These are phyloP conservation scores for Albula glossodonta DNA, from an alignment of 2,113 vertebrate genomes.

Conservation along the genomic window DNA sequence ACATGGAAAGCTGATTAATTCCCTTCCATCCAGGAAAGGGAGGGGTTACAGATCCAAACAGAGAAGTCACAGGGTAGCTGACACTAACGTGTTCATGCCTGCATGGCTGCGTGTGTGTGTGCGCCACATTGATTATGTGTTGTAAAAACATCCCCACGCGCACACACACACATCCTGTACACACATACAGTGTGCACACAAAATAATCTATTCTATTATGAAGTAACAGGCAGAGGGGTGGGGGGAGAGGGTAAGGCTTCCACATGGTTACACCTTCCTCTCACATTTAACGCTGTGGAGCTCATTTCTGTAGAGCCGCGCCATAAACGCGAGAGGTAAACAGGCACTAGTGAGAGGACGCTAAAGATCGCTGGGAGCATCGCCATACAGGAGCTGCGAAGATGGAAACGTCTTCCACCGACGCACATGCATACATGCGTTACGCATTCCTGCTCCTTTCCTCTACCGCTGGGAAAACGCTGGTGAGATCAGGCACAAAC, in stretches of 20 bases:
- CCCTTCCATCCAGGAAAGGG: background rate
- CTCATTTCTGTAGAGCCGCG: background rate
- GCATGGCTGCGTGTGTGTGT: background rate
- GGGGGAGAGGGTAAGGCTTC: background rate
- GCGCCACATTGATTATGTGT: background rate
- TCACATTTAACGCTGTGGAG: background rate
- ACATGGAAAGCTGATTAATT: slow-evolving; percentile 47
- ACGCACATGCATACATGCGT: background rate
- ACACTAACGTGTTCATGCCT: background rate
- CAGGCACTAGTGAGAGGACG: slow-evolving; percentile 9
- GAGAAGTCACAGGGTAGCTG: background rate
- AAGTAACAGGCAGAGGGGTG: background rate
- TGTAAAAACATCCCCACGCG: background rate
- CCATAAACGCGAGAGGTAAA: background rate
- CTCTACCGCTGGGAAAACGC: slow-evolving; percentile 53
- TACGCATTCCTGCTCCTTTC: background rate
- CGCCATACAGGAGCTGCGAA: background rate
- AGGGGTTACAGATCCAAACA: background rate
- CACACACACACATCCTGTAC: background rate
- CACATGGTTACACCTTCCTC: background rate
- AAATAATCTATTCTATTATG: background rate
- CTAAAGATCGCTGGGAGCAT: background rate
- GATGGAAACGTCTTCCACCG: background rate
- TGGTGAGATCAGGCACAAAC: slow-evolving; percentile 76
- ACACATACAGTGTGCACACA: background rate